A percentile compares a stretch with the other conserved stretches of the same genome.
Conservation (phyloP, 1,140 invertebrate genomes). For the Antheraea mylitta region DNA sequence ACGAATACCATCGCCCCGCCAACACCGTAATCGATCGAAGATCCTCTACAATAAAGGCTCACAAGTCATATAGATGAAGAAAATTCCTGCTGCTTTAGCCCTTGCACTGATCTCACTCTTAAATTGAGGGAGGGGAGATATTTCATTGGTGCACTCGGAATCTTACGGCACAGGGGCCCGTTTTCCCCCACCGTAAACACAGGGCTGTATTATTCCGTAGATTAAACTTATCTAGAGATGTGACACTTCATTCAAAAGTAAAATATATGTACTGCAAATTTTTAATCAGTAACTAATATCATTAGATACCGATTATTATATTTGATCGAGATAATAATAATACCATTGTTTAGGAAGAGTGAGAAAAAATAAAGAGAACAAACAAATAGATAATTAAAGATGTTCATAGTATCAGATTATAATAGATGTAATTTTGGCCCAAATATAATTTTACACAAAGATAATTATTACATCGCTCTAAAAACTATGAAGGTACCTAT, state of each 20-base stretch:
- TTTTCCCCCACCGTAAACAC: conserved; percentile 68
- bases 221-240: conserved; percentile 22
- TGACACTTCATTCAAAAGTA: not conserved
- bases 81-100: conserved; percentile 43
- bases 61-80: conserved; percentile 63
- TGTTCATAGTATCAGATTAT: no score
- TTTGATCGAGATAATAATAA: no score
- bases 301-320: no score
- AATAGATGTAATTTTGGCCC: no score
- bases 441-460: no score
- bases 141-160: conserved; percentile 24
- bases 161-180: conserved; percentile 53
- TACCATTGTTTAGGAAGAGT: no score
- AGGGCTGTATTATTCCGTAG: conserved; percentile 55
- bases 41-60: conserved; percentile 58
- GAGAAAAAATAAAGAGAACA: no score
- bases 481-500: no score
- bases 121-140: conserved; percentile 23
- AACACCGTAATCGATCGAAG: conserved; percentile 37
- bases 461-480: no score
- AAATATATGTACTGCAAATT: not conserved
- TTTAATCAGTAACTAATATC: not conserved
- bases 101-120: conserved; percentile 22
- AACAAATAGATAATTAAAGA: no score
- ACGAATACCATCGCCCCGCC: not conserved